Base-by-base conservation (phyloP, 2,113 vertebrate genomes). In the Poeciliopsis prolifica region DNA sequence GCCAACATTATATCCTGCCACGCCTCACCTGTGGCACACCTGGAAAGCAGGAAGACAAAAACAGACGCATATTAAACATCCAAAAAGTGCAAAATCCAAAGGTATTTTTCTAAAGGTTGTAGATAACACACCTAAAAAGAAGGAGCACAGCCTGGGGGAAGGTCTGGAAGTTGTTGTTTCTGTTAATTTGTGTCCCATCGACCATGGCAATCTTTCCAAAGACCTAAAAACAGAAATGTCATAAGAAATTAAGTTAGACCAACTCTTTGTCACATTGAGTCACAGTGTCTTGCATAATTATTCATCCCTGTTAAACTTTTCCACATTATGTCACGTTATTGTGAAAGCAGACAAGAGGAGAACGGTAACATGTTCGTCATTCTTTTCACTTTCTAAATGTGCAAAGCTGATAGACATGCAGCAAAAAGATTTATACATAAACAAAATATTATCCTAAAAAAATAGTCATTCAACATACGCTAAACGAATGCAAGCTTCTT, bases 91-190 rank as follows among this genome's bases (percentile, higher is more conserved):
- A 28, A 54, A 1, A 3, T 9, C 7, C 31, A 65, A 31, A 51
- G 22, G 14, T 26, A 48, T 33, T 22, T 22, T 62, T 9, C 5
- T 26, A 22, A 64, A 5, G 12, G 5, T 4, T 29, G 63, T 15
- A n/a, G 10, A 28, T 33, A 37, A 79, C 91, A 78, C 61, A 98
- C 98, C 98, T 97, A 92, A 99, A 99, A 26, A 99, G 96, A 58
- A 99, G 96, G 0, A 99, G 94, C 33, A 99, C 98, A 0, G 98
- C 97, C 91, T 99, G 98, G 1, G 96, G 96, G 74, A 99, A 99
- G 2, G 98, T 99, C 93, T 99, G 98, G 93, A 99, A 99, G 92
- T 99, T 99, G 94, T 99, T 99, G 95, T 99, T 99, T 85, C 98
- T 95, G 91, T 99, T 99, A 92, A 99, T 98, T 78, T 99, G 98